Base-by-base conservation (phyloP, 2,797 vertebrate species). In the Morus bassanus region DNA sequence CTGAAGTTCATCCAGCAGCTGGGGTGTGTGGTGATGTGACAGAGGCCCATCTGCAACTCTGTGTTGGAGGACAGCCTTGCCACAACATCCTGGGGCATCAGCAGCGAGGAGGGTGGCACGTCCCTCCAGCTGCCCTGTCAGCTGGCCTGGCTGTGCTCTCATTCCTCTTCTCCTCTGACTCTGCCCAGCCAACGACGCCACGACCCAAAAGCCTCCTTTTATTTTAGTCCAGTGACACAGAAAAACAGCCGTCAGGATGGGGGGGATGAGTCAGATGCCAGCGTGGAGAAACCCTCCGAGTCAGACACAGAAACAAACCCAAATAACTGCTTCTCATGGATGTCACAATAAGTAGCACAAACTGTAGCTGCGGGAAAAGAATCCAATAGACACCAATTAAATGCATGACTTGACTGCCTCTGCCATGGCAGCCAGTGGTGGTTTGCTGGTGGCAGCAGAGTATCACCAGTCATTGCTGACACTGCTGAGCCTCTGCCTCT, bases 321-420 rank as follows among this genome's bases (percentile, higher is more conserved):
- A 91, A 93, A 95, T 78, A 46, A 59, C 57, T 2, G 22, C 88
- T 87, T 95, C 92, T 90, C 92, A 5, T 91, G 68, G 79, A 93
- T 96, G 97, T 97, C 97, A 96, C 92, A 96, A 85, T 94, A 96
- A 96, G 90, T 95, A 97, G 95, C 95, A 96, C 93, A 93, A 95
- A 94, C 70, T 67, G 72, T 93, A 91, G 97, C 96, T 96, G 89
- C 89, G 88, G 96, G 96, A 92, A 93, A 85, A 93, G 89, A 91
- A 92, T 94, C 83, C 95, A 92, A 70, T 86, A 97, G 96, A 96
- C 92, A 93, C 75, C 95, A 96, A 96, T 97, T 97, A 97, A 96
- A 96, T 96, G 97, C 96, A 96, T 97, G 97, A 96, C 72, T 96
- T 95, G 95, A 61, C 93, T 95, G 94, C 69, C 95, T 95, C 88